Evolutionary conservation across 2,113 vertebrate species (phyloP).

Genomic region (Choloepus hoffmanni): DNA sequence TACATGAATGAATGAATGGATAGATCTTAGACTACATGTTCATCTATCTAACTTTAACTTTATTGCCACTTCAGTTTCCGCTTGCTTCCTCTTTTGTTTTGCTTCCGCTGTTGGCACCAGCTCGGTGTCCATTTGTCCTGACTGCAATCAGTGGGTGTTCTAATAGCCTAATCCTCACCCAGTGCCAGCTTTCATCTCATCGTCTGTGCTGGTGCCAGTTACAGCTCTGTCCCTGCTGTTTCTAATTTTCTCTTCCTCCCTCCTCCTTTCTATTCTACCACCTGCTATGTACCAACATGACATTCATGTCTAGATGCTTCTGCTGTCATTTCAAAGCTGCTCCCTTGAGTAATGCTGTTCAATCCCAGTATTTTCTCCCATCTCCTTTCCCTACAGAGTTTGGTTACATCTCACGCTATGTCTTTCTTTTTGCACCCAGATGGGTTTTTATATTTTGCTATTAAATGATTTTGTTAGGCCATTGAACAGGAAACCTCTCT

Average conservation of each 20-base stretch:
- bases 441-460: slow-evolving; percentile 38
- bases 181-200: slow-evolving; percentile 78
- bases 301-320: slow-evolving; percentile 34
- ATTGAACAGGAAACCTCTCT: background rate
- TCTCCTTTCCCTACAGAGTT: background rate
- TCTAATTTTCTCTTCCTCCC: slow-evolving; percentile 49
- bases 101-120: slow-evolving; percentile 70
- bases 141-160: slow-evolving; percentile 73
- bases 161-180: slow-evolving; percentile 61
- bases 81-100: slow-evolving; percentile 35
- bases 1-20: background rate
- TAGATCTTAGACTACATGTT: background rate
- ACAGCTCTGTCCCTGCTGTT: slow-evolving; percentile 18
- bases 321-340: background rate
- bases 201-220: slow-evolving; percentile 70
- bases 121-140: slow-evolving; percentile 70
- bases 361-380: background rate
- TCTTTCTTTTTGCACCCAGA: background rate
- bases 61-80: background rate
- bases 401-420: background rate
- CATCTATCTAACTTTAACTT: background rate
- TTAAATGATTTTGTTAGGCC: background rate
- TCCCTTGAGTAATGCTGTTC: background rate
- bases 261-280: slow-evolving; percentile 33
- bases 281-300: background rate